Evolutionary conservation across 2,888 invertebrate species (phyloP).

Genomic region (Caenorhabditis virilis): DNA sequence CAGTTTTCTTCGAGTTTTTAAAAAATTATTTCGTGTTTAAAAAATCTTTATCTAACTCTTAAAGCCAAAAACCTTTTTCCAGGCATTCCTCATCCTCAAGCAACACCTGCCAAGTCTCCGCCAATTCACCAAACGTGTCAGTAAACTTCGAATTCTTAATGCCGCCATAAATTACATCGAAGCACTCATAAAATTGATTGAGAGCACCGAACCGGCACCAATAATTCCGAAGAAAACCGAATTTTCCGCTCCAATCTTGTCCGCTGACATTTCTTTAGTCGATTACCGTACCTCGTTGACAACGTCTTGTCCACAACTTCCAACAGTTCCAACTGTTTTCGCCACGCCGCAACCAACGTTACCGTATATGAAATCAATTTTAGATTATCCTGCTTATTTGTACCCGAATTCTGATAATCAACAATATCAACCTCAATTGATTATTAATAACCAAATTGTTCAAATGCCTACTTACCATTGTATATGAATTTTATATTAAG

Average conservation of each 20-base stretch:
- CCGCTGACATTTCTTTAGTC: neutral
- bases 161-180: constrained; percentile 66
- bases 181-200: constrained; percentile 37
- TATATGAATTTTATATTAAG: too few relatives aligned
- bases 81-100: constrained; percentile 60
- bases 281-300: neutral
- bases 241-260: neutral
- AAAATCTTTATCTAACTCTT: too few relatives aligned
- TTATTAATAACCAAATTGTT: constrained; percentile 21
- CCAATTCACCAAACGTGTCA: constrained; percentile 62
- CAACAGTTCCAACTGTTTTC: constrained; percentile 15
- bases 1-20: too few relatives aligned
- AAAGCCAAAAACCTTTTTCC: too few relatives aligned
- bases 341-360: constrained; percentile 15
- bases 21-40: too few relatives aligned
- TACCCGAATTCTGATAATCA: neutral
- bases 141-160: constrained; percentile 62
- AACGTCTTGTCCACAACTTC: constrained; percentile 1
- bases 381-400: constrained; percentile 39
- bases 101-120: constrained; percentile 56
- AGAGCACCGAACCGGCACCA: neutral
- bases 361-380: constrained; percentile 40
- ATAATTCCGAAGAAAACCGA: neutral
- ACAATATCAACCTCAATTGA: constrained; percentile 11
- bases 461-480: constrained; percentile 33